Conservation (phyloP, 2,113 vertebrate genomes). For the Brachirus orientalis region DNA sequence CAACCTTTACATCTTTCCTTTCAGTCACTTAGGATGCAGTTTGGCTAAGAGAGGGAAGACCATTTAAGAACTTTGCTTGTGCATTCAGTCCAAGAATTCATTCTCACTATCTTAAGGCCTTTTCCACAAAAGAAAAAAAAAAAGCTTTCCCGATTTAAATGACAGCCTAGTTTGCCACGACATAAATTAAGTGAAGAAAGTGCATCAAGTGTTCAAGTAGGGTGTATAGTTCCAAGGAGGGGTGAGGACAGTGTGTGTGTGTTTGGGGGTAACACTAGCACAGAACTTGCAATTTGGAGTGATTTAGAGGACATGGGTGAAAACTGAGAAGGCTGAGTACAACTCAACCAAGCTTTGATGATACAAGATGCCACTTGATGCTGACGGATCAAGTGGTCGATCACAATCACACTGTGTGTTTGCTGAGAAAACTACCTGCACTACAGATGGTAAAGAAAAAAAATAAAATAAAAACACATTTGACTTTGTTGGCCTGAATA, state of each 20-base stretch:
- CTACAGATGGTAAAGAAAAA: slow-evolving; percentile 15
- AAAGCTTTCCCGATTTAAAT: slow-evolving; percentile 71
- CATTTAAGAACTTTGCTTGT: slow-evolving; percentile 34
- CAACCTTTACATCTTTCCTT: slow-evolving; percentile 55
- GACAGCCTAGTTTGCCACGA: slow-evolving; percentile 59
- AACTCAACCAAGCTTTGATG: slow-evolving; percentile 4
- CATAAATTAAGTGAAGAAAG: slow-evolving; percentile 88
- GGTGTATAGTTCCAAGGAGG: slow-evolving; percentile 80
- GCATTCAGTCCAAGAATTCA: slow-evolving; percentile 45
- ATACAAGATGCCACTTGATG: slow-evolving; percentile 5
- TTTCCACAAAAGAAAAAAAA: slow-evolving; percentile 35
- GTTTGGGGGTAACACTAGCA: slow-evolving; percentile 59
- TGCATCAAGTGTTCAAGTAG: slow-evolving; percentile 98
- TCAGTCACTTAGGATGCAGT: slow-evolving; percentile 71
- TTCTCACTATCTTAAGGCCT: slow-evolving; percentile 57
- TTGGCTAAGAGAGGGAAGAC: slow-evolving; percentile 53
- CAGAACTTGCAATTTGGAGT: slow-evolving; percentile 29
- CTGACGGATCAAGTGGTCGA: slow-evolving; percentile 26
- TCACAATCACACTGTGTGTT: slow-evolving; percentile 36
- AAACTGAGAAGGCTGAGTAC: slow-evolving; percentile 27
- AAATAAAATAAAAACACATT: slow-evolving; percentile 18
- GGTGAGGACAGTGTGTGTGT: slow-evolving; percentile 13
- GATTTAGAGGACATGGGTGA: slow-evolving; percentile 10
- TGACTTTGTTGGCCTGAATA: slow-evolving; percentile 24
- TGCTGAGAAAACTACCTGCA: slow-evolving; percentile 21